Evolutionary conservation across 30 jellyfish, hydroid and myxozoan genomes (phyloP).

Genomic region (Nemopilema nomurai): DNA sequence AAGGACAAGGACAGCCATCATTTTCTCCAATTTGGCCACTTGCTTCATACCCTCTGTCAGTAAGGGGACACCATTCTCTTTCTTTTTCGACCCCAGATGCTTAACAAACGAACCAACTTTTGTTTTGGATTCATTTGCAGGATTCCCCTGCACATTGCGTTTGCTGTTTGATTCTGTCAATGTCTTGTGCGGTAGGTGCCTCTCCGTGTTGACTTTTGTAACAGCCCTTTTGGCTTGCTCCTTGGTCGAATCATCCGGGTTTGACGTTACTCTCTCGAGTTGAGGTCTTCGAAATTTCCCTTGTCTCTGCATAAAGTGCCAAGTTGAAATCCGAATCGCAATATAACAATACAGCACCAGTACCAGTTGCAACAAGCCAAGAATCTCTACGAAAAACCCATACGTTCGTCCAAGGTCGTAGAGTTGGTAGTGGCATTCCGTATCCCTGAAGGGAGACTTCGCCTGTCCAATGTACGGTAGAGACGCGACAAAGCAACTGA

Average conservation of each 20-base stretch:
- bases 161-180: not conserved
- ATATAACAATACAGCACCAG: slow-evolving; percentile 65
- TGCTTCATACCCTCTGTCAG: slow-evolving; percentile 69
- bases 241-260: not conserved
- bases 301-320: slow-evolving; percentile 62
- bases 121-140: not conserved
- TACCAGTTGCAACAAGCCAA: slow-evolving; percentile 63
- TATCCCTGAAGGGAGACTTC: slow-evolving; percentile 5
- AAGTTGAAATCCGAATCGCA: slow-evolving; percentile 56
- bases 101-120: slow-evolving; percentile 9
- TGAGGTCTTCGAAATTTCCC: slow-evolving; percentile 38
- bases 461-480: slow-evolving; percentile 57
- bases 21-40: slow-evolving; percentile 72
- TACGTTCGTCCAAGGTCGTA: slow-evolving; percentile 47
- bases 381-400: slow-evolving; percentile 52
- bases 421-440: slow-evolving; percentile 62
- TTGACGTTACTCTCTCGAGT: slow-evolving; percentile 7
- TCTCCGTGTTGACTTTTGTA: not conserved
- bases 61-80: not conserved
- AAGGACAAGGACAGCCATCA: slow-evolving; percentile 73
- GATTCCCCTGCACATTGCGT: not conserved
- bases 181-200: not conserved
- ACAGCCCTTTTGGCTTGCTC: slow-evolving; percentile 1
- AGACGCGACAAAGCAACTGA: slow-evolving; percentile 53
- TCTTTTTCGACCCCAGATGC: slow-evolving; percentile 33